Conservation (phyloP, 37 sponge, comb jelly and placozoan genomes). For the Theonella swinhoei region DNA sequence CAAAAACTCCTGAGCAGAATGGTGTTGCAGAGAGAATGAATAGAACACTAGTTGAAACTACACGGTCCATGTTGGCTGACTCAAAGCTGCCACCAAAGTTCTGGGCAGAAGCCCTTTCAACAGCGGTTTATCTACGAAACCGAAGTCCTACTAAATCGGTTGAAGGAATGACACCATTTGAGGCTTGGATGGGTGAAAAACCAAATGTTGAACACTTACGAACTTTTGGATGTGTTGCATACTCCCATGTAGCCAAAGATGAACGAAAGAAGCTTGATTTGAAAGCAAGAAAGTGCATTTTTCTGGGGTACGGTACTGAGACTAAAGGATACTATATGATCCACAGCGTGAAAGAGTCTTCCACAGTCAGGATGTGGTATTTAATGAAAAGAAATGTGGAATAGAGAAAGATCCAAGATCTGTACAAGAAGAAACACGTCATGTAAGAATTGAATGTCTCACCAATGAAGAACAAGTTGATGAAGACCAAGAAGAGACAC, state of each 20-base stretch:
- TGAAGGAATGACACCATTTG: constrained; percentile 31
- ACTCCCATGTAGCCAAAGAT: too few species aligned
- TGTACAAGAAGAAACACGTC: neutral
- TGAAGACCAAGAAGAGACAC: too few species aligned
- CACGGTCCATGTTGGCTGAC: constrained; percentile 67
- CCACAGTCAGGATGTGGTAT: neutral
- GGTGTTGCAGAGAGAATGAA: constrained; percentile 71
- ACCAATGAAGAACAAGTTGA: too few species aligned
- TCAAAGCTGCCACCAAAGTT: constrained; percentile 60
- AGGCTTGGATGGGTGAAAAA: constrained; percentile 32
- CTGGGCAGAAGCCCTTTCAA: constrained; percentile 81
- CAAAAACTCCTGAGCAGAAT: constrained; percentile 77
- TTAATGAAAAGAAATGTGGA: neutral
- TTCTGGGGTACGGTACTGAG: constrained; percentile 32
- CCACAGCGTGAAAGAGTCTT: neutral
- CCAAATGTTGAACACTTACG: constrained; percentile 41
- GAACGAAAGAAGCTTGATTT: too few species aligned
- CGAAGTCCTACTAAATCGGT: too few species aligned
- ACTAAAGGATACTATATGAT: constrained; percentile 41
- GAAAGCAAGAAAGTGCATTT: too few species aligned
- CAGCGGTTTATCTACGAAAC: constrained; percentile 63
- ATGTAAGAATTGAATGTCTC: neutral
- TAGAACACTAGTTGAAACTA: constrained; percentile 70
- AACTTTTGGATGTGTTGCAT: too few species aligned
- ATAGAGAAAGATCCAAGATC: too few species aligned